Evolutionary conservation across 2,888 invertebrate genomes (phyloP), one percentile per base, ranked within the genome.

Genomic region (Patella pellucida): DNA sequence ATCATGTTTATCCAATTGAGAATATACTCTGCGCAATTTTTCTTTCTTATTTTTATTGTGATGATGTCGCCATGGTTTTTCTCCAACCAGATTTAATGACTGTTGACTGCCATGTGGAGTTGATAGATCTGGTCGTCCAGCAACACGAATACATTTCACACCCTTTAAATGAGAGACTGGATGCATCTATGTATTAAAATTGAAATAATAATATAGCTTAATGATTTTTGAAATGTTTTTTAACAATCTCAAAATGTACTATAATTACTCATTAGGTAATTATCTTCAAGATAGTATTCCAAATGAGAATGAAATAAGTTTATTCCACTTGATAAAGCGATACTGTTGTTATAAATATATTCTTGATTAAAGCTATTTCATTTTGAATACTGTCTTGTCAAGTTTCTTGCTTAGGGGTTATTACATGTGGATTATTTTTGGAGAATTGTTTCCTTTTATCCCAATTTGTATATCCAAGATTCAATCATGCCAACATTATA

Each of bases 31-130:
- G 86, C 98, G 93, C n/a, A 96, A 91, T 90, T 99, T 99, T 90
- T 98, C 97, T 78, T 95, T 94, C 89, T 97, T 97, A 83, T 96
- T 96, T 88, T 95, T 95, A 89, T 98, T 97, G 52, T 94, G 94
- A 89, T 96, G 96, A 90, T 94, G 95, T 90, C 96, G 96, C 89
- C 94, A 93, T 79, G 94, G 93, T 89, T 96, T 96, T 76, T 72
- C 69, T 69, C 50, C 51, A 7, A 52, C 68, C 52, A 3, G 52
- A 52, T 51, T 14, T 87, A 95, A 94, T 41, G 82, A 77, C n/a
- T 76, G 69, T 69, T 76, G 78, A 62, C 80, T 81, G 69, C 80
- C 77, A 69, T 67, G 41, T 7, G 71, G 71, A 41, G 72, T 78
- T 11, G 72, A 54, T 23, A 19, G 52, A 19, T 41, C 52, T 14